phyloP scores from a whole-genome alignment of 2,113 vertebrate genomes.

The Poeciliopsis prolifica region DNA sequence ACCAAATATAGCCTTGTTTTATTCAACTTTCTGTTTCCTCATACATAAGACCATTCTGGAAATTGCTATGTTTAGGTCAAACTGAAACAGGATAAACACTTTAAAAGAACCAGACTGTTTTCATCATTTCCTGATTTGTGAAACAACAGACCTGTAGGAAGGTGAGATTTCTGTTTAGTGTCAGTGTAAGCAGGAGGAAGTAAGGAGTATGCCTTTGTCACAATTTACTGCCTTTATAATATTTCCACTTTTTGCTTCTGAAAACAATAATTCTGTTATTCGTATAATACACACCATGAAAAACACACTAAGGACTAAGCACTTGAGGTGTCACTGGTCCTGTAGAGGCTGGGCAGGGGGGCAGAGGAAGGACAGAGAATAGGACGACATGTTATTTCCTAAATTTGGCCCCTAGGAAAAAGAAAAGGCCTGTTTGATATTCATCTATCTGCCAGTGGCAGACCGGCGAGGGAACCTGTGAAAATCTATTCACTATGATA shows the following conservation, averaged over 20 bases:
- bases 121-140: too few relatives aligned
- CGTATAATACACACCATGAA: neutral
- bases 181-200: neutral
- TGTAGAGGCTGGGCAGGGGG: conserved; percentile 39
- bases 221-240: neutral
- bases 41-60: neutral
- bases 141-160: too few relatives aligned
- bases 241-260: neutral
- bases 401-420: conserved; percentile 83
- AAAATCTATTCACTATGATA: conserved; percentile 83
- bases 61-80: neutral
- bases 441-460: conserved; percentile 82
- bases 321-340: conserved; percentile 78
- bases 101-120: neutral
- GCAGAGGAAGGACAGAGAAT: conserved; percentile 49
- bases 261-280: conserved; percentile 10
- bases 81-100: neutral
- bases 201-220: neutral
- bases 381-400: conserved; percentile 80
- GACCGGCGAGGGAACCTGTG: conserved; percentile 79
- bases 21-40: too few relatives aligned
- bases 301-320: conserved; percentile 68
- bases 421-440: conserved; percentile 85
- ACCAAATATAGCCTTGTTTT: too few relatives aligned
- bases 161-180: neutral